A percentile compares a stretch with the other conserved stretches of the same genome.
Evolutionary conservation across 2,888 invertebrate genomes (phyloP).

Genomic region (Drosophila macrospina): DNA sequence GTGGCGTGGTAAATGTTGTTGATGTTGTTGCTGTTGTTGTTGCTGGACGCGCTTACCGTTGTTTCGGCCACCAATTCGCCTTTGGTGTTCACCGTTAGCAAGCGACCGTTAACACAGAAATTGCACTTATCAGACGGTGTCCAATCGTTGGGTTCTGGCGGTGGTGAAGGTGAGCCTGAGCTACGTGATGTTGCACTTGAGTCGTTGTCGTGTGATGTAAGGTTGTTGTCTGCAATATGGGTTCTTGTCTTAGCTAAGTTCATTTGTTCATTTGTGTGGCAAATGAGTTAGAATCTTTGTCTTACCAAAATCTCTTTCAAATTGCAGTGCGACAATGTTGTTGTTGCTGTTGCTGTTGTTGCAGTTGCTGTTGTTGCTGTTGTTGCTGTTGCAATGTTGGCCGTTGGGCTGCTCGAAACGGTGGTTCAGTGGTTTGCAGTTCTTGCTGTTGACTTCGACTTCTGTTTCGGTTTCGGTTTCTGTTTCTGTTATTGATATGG

Average conservation of each 20-base stretch:
- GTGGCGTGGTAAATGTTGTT: constrained; percentile 37
- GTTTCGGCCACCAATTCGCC: constrained; percentile 86
- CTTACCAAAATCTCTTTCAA: constrained; percentile 68
- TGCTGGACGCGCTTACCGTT: constrained; percentile 76
- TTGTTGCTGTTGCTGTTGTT: constrained; percentile 47
- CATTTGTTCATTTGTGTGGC: background rate
- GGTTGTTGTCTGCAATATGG: constrained; percentile 56
- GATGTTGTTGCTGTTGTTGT: constrained; percentile 28
- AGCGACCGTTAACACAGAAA: constrained; percentile 92
- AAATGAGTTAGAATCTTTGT: too few relatives aligned
- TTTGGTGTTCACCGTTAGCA: constrained; percentile 86
- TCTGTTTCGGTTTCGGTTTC: constrained; percentile 37
- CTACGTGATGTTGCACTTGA: constrained; percentile 72
- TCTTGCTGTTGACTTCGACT: constrained; percentile 45
- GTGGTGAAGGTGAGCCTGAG: constrained; percentile 77
- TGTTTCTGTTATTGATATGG: constrained; percentile 64
- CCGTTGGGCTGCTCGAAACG: constrained; percentile 66
- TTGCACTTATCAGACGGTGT: constrained; percentile 93
- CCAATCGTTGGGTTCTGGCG: constrained; percentile 89
- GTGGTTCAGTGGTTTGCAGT: constrained; percentile 70
- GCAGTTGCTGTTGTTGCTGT: constrained; percentile 37
- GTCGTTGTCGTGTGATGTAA: constrained; percentile 70
- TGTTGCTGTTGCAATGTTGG: constrained; percentile 49
- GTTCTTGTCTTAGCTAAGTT: constrained; percentile 6
- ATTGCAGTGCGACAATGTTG: constrained; percentile 46